Percentiles rank a stretch among this genome's conserved stretches.
These are phyloP conservation scores for Vidua chalybeata DNA, from an alignment of 2,113 vertebrate species.

Conservation along the genomic window DNA sequence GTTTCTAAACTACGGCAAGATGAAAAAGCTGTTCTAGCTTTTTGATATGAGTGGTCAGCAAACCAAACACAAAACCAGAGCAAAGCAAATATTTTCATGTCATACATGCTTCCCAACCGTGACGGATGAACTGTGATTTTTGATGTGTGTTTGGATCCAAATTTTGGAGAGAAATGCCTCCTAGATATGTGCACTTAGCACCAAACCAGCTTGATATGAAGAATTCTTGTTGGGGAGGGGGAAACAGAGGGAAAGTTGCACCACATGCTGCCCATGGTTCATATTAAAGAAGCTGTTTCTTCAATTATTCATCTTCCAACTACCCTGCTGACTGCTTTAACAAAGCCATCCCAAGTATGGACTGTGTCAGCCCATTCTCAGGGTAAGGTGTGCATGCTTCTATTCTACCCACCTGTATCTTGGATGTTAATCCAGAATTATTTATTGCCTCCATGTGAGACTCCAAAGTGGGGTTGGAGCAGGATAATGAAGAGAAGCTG, in stretches of 20 bases:
- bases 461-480: neutral
- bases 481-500: conserved; percentile 23
- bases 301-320: conserved; percentile 9
- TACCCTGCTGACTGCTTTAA: conserved; percentile 25
- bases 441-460: conserved; percentile 15
- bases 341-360: conserved; percentile 10
- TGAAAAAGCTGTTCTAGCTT: conserved; percentile 65
- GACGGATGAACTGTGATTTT: conserved; percentile 65
- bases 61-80: conserved; percentile 72
- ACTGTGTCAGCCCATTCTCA: neutral
- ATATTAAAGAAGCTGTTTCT: conserved; percentile 47
- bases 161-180: conserved; percentile 55
- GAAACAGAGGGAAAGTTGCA: neutral
- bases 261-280: neutral
- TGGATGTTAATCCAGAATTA: conserved; percentile 27
- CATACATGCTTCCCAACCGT: conserved; percentile 58
- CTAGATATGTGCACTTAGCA: conserved; percentile 39
- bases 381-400: conserved; percentile 16
- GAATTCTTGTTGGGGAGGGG: conserved; percentile 25
- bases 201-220: conserved; percentile 40
- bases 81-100: conserved; percentile 74
- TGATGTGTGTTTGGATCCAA: conserved; percentile 54
- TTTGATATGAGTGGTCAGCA: conserved; percentile 69
- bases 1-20: conserved; percentile 69
- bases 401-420: neutral